These are phyloP conservation scores for Tenualosa ilisha DNA, from an alignment of 2,797 vertebrate species.

Conservation along the genomic window DNA sequence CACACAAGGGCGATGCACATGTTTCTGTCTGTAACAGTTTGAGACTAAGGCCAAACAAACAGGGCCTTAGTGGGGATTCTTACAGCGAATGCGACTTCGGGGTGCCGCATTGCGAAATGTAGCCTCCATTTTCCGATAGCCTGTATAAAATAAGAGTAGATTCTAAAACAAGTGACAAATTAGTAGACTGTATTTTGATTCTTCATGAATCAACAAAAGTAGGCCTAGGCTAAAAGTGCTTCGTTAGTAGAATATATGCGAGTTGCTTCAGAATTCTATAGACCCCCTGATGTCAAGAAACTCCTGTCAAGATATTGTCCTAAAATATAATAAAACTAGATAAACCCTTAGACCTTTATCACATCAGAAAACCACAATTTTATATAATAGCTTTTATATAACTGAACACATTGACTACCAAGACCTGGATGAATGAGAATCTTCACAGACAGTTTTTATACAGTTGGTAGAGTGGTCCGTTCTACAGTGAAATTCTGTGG, in stretches of 20 bases:
- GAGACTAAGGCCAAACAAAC: not conserved
- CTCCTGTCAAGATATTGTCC: not conserved
- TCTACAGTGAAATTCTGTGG: not conserved
- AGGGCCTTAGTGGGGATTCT: not conserved
- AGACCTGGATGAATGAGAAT: no score
- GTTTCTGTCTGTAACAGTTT: not conserved
- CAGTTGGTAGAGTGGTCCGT: not conserved
- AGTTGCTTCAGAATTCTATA: no score
- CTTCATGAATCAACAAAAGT: no score
- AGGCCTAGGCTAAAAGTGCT: not conserved
- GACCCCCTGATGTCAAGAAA: not conserved
- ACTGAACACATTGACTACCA: no score
- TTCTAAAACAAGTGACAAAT: not conserved
- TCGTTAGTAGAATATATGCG: no score
- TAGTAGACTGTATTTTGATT: not conserved
- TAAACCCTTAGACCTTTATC: not conserved
- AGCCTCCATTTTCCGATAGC: not conserved
- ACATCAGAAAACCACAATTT: not conserved
- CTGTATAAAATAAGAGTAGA: not conserved
- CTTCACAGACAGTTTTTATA: not conserved
- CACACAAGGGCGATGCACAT: not conserved
- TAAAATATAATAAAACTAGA: not conserved
- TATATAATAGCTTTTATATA: no score
- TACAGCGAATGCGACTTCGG: conserved; percentile 41
- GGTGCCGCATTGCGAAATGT: conserved; percentile 72